Percentiles rank a stretch among this genome's conserved stretches.
These are phyloP conservation scores for Cirrhinus mrigala DNA, from an alignment of 2,797 vertebrate genomes.

Conservation along the genomic window DNA sequence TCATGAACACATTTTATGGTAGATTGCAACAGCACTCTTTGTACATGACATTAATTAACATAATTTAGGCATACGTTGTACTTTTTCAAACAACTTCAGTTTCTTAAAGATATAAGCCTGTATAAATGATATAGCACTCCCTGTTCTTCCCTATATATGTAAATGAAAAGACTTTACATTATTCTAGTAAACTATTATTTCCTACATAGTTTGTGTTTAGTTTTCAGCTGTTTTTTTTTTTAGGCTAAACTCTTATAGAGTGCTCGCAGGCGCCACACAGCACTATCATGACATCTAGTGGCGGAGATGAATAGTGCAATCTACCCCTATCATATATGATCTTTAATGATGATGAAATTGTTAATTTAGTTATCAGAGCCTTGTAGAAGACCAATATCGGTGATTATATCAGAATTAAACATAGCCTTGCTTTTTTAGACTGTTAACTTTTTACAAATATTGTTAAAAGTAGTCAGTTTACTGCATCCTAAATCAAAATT, in stretches of 20 bases:
- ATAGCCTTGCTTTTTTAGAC: neutral
- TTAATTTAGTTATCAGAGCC: neutral
- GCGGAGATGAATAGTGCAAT: neutral
- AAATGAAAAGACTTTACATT: neutral
- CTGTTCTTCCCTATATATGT: neutral
- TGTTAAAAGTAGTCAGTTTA: neutral
- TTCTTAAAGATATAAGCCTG: neutral
- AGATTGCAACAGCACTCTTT: no score
- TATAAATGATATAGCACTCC: neutral
- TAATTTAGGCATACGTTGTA: neutral
- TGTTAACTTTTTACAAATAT: neutral
- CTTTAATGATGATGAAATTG: neutral
- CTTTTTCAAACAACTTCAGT: neutral
- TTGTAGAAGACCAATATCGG: neutral
- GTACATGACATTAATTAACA: neutral
- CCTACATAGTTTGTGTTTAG: neutral
- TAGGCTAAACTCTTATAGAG: neutral
- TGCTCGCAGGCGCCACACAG: neutral
- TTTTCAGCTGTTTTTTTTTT: neutral
- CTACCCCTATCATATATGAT: neutral
- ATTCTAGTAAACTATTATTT: neutral
- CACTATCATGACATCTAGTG: conserved; percentile 2
- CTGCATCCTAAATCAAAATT: neutral
- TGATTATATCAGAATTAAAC: neutral
- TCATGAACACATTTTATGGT: neutral